These are phyloP conservation scores for Paracentrotus lividus DNA, from an alignment of 53 echinoderm and acorn worm genomes.

Conservation along the genomic window DNA sequence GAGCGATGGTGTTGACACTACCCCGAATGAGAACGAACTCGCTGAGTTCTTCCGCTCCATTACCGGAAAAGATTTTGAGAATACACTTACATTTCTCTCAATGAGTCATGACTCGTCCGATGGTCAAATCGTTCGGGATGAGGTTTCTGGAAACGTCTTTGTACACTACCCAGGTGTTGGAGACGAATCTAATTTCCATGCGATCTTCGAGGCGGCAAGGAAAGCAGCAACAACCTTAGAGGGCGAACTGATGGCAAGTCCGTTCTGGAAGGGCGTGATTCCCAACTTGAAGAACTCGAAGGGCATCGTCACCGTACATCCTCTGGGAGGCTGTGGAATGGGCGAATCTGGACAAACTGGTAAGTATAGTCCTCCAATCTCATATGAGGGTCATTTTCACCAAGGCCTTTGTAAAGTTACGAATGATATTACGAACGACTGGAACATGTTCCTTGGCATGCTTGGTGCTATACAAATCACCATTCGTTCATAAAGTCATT, in stretches of 20 bases:
- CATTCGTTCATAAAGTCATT: no score
- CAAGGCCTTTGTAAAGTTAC: no score
- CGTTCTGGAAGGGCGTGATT: conserved; percentile 72
- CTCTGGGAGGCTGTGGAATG: conserved; percentile 80
- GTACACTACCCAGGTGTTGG: conserved; percentile 74
- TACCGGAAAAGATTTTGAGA: conserved; percentile 72
- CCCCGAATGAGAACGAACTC: conserved; percentile 74
- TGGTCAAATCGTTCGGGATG: conserved; percentile 67
- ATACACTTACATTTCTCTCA: conserved; percentile 77
- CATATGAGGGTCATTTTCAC: no score
- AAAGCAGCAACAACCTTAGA: conserved; percentile 66
- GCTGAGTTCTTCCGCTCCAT: conserved; percentile 71
- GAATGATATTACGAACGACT: no score
- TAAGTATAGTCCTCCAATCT: background rate
- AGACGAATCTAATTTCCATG: conserved; percentile 70
- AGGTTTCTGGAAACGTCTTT: conserved; percentile 64
- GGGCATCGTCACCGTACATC: conserved; percentile 77
- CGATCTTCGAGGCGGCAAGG: conserved; percentile 69
- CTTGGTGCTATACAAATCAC: no score
- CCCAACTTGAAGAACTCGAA: conserved; percentile 54
- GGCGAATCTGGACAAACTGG: conserved; percentile 69
- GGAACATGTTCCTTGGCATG: no score
- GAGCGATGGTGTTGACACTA: conserved; percentile 60
- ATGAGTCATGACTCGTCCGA: conserved; percentile 78
- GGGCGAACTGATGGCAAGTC: conserved; percentile 74